Percentiles rank a stretch among this genome's conserved stretches.
Evolutionary conservation across 2,888 invertebrate species (phyloP).

Genomic region (Rhagonycha fulva): DNA sequence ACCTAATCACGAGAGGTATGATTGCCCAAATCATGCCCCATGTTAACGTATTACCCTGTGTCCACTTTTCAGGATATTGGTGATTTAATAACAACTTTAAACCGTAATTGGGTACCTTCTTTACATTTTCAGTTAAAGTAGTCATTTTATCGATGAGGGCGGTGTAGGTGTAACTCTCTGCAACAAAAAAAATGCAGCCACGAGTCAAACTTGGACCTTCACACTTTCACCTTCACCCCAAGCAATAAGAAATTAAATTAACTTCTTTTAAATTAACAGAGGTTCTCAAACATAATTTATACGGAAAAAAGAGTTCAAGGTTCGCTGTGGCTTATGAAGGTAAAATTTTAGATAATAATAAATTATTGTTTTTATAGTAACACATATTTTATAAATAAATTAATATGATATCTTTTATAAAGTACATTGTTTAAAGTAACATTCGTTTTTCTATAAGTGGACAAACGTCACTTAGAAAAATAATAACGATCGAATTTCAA

Average conservation of each 20-base stretch:
- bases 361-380: too few species aligned
- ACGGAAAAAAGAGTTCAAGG: too few species aligned
- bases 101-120: constrained; percentile 66
- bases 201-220: not conserved
- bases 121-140: not conserved
- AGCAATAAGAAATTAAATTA: not conserved
- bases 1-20: constrained; percentile 74
- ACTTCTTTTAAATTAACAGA: not conserved
- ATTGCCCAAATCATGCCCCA: constrained; percentile 71
- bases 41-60: constrained; percentile 67
- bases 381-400: too few species aligned
- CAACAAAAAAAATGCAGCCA: not conserved
- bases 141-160: not conserved
- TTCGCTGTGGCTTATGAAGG: too few species aligned
- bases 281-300: not conserved
- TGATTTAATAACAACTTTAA: constrained; percentile 76
- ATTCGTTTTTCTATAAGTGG: too few species aligned
- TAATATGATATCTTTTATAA: too few species aligned
- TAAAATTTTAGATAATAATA: too few species aligned
- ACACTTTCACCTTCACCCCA: not conserved
- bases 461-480: too few species aligned
- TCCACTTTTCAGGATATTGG: constrained; percentile 74
- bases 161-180: not conserved
- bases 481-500: too few species aligned
- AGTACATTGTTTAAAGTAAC: too few species aligned